phyloP scores from a whole-genome alignment of 2,113 vertebrate species.

The Psophia crepitans region DNA sequence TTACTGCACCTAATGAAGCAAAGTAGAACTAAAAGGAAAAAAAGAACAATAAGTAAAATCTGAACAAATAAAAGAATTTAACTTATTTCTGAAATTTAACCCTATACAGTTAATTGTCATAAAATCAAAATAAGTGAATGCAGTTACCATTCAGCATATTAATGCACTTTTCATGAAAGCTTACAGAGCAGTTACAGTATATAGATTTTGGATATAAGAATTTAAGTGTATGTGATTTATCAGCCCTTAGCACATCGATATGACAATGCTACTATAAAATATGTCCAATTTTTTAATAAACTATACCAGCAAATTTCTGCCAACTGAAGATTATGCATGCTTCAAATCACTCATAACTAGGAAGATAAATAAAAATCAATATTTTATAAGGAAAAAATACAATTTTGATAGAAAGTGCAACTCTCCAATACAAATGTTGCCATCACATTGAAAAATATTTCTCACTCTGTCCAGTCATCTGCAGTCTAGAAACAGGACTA shows the following conservation, averaged over 20 bases:
- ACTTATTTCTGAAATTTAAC: constrained; percentile 74
- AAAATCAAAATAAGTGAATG: not conserved
- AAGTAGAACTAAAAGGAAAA: constrained; percentile 69
- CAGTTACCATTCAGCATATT: not conserved
- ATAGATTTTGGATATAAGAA: not conserved
- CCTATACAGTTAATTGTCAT: constrained; percentile 10
- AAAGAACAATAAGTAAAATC: constrained; percentile 72
- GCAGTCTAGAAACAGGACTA: not conserved
- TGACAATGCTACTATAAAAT: not conserved
- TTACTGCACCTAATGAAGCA: constrained; percentile 76
- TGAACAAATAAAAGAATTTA: constrained; percentile 72
- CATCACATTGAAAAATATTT: not conserved
- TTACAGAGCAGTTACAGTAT: not conserved
- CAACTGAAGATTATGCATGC: not conserved
- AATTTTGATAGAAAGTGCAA: not conserved
- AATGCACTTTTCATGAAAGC: not conserved
- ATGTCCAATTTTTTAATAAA: not conserved
- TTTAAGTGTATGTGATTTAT: not conserved
- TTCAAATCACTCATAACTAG: not conserved
- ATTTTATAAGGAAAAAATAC: not conserved
- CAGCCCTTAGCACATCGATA: not conserved
- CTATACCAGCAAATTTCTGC: not conserved
- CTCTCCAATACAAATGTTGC: not conserved
- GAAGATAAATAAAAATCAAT: not conserved
- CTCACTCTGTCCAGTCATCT: not conserved